Base-by-base conservation (phyloP, 2,113 vertebrate species). In the Zosterops hypoxanthus region DNA sequence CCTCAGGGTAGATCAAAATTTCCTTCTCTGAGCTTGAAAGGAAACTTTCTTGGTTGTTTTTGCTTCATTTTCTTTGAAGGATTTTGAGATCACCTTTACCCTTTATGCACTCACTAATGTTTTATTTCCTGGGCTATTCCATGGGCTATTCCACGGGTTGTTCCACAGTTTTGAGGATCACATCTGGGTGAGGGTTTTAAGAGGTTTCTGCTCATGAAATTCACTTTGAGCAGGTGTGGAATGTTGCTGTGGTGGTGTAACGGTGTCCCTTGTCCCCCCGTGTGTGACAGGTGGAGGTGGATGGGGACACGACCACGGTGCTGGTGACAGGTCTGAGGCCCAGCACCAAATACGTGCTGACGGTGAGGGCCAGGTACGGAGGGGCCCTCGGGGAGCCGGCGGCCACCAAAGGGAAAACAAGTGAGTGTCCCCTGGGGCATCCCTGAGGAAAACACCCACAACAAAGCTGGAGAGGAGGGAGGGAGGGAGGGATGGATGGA, bases 321-420 rank as follows among this genome's bases (percentile, higher is more conserved):
- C 36, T 98, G 70, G 97, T 99, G 94, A 97, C 97, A 1, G 98
- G 96, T 34, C 97, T 99, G 93, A 98, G 78, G 73, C 98, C 99
- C 9, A 98, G 97, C 88, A 98, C 98, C 5, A 96, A 98, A 26
- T 99, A 99, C 57, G 96, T 97, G 71, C 97, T 99, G 60, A 98
- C 95, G 0, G 78, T 99, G 79, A 98, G 98, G 17, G 98, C 98
- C 34, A 8, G 98, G 69, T 99, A 99, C 19, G 96, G 97, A 23
- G 97, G 96, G 52, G 61, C 72, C 33, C 94, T 97, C 1, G 98
- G 98, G 56, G 98, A 98, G 34, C 95, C 98, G 3, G 96, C 92
- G 4, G 93, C 97, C 7, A 19, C 97, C 95, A 97, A 53, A 60
- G 95, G 94, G 36, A 98, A 98, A 95, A 99, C 99, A 53, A 98